phyloP scores from a whole-genome alignment of 2,797 vertebrate species.

The Streptopelia turtur region DNA sequence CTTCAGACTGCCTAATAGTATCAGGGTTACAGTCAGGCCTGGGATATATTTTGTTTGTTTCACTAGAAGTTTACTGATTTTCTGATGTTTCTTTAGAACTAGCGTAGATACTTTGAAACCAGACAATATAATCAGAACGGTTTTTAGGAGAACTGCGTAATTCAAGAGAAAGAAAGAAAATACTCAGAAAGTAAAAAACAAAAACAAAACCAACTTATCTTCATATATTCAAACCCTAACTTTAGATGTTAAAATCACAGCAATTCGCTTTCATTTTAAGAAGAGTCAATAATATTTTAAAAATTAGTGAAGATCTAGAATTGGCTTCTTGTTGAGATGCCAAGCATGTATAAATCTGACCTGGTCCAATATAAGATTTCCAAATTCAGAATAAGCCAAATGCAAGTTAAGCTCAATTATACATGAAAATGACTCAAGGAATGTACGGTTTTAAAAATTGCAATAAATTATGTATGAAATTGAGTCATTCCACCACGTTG shows the following conservation, averaged over 20 bases:
- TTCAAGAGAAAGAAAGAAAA: background rate
- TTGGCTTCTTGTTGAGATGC: conserved; percentile 2
- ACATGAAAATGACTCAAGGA: conserved; percentile 66
- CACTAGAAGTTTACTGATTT: background rate
- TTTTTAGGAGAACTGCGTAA: background rate
- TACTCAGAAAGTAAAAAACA: background rate
- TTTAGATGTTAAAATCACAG: background rate
- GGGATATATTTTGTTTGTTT: background rate
- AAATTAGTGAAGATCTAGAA: background rate
- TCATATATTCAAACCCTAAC: background rate
- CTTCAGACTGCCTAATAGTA: background rate
- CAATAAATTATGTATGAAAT: conserved; percentile 72
- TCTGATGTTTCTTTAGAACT: background rate
- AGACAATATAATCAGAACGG: background rate
- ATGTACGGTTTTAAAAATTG: conserved; percentile 21
- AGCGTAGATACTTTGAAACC: background rate
- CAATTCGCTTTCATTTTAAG: background rate
- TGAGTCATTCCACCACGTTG: background rate
- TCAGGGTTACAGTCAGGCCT: background rate
- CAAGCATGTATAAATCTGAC: conserved; percentile 45
- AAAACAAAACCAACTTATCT: background rate
- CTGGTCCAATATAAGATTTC: background rate
- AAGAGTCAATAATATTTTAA: background rate
- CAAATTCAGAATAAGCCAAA: conserved; percentile 59
- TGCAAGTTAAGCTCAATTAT: conserved; percentile 73